Base-by-base conservation (phyloP, 2,888 invertebrate genomes). In the Campaea margaritaria region DNA sequence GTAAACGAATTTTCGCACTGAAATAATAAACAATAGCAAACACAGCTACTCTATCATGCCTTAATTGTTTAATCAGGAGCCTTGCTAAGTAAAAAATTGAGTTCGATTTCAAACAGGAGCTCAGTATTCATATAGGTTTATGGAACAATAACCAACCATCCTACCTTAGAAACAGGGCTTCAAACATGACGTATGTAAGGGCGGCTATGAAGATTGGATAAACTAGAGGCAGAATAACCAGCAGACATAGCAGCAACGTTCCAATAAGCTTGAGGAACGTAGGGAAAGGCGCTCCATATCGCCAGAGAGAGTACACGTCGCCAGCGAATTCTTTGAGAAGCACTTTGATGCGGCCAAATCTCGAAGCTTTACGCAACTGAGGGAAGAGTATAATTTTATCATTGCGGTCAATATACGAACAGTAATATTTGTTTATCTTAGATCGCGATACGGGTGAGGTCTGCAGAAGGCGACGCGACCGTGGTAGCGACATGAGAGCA, bases 201-300 rank as follows among this genome's bases (percentile, higher is more conserved):
- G 68, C 62, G 7, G 83, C 38, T 28, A 92, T 64, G 59, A 92
- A 87, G 12, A 87, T 11, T 9, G 93, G 92, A 67, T 92, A 93
- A 12, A 89, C 68, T 9, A 93, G 76, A 0, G 93, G 93, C 74
- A 93, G 69, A 15, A 87, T 49, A 27, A 84, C 82, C 7, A 91
- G 65, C 39, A 91, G 75, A 61, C 87, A 87, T 11, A 93, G 79
- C n/a, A 89, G 57, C 39, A 91, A 63, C 7, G 91, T 86, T 62
- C 85, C 89, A 52, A 92, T 83, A 39, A 92, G 81, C 64, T 93
- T 93, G 54, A 93, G 84, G 74, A 93, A 89, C 36, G 93, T 92
- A 12, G 93, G 93, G 74, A 93, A 91, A 0, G 92, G 89, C 11
- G 92, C 89, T 14, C 92, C 91, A 65, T 92, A 88, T 46, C 82